Evolutionary conservation across 2,113 vertebrate genomes (phyloP).

Genomic region (Eretmodus cyanostictus): DNA sequence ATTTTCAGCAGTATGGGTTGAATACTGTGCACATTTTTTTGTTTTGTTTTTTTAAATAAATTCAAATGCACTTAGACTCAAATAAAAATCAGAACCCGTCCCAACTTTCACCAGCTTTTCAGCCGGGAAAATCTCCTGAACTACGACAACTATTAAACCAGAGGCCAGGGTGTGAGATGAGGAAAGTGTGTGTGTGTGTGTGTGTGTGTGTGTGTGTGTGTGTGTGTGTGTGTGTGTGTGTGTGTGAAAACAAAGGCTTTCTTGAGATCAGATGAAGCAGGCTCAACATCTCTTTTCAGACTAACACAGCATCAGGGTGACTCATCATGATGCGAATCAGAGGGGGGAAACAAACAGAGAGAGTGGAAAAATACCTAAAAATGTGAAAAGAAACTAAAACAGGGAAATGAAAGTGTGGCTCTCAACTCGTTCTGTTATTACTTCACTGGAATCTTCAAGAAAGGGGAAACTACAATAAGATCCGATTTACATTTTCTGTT

Average conservation of each 20-base stretch:
- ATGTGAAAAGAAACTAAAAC: accelerated
- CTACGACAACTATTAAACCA: background rate
- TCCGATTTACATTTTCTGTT: background rate
- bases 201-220: background rate
- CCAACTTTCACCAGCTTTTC: background rate
- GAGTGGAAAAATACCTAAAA: background rate
- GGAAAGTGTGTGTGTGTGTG: background rate
- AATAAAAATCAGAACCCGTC: background rate
- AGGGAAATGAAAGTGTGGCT: background rate
- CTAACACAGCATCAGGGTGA: background rate
- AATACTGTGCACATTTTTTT: background rate
- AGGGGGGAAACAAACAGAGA: background rate
- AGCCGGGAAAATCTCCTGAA: background rate
- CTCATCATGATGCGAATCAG: background rate
- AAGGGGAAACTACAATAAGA: background rate
- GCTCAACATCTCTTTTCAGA: background rate
- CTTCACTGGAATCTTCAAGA: background rate
- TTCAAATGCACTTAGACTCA: background rate
- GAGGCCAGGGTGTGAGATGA: background rate
- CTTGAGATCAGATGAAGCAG: background rate
- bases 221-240: background rate
- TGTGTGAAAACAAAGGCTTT: background rate
- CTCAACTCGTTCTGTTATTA: too few species aligned
- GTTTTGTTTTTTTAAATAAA: background rate
- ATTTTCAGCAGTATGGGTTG: background rate